phyloP scores from a whole-genome alignment of 1,140 invertebrate genomes.

The Portunus trituberculatus region DNA sequence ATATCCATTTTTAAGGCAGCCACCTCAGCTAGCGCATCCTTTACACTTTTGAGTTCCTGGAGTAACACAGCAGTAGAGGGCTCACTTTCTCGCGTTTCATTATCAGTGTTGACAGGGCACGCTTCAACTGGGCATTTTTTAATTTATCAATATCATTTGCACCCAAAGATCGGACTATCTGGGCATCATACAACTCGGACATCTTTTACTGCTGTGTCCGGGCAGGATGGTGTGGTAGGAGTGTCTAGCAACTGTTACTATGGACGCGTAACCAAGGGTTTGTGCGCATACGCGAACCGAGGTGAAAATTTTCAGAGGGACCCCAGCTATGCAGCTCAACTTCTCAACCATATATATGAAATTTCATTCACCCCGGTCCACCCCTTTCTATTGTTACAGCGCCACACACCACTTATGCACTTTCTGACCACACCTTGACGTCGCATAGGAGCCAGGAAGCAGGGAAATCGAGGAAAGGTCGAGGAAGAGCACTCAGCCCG shows the following conservation, averaged over 20 bases:
- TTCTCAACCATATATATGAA: too few species aligned
- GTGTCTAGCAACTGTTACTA: not conserved
- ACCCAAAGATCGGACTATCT: not conserved
- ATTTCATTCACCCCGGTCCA: too few species aligned
- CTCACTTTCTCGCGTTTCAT: not conserved
- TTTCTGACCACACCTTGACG: too few species aligned
- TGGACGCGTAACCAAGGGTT: not conserved
- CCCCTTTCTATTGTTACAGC: too few species aligned
- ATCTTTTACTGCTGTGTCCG: not conserved
- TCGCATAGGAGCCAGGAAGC: too few species aligned
- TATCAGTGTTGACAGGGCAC: not conserved
- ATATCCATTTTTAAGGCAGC: not conserved
- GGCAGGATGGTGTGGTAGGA: not conserved
- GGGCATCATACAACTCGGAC: not conserved
- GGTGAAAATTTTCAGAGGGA: too few species aligned
- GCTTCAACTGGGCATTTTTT: not conserved
- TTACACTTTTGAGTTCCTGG: not conserved
- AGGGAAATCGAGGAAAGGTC: too few species aligned
- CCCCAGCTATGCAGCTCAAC: too few species aligned
- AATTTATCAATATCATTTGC: not conserved
- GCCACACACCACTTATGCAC: too few species aligned
- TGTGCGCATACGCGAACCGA: not conserved
- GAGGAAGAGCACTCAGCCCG: too few species aligned
- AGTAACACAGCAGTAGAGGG: not conserved
- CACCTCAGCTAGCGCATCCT: not conserved